Evolutionary conservation across 2,888 invertebrate species (phyloP), one percentile per base, ranked within the genome.

Genomic region (Phortica magna): DNA sequence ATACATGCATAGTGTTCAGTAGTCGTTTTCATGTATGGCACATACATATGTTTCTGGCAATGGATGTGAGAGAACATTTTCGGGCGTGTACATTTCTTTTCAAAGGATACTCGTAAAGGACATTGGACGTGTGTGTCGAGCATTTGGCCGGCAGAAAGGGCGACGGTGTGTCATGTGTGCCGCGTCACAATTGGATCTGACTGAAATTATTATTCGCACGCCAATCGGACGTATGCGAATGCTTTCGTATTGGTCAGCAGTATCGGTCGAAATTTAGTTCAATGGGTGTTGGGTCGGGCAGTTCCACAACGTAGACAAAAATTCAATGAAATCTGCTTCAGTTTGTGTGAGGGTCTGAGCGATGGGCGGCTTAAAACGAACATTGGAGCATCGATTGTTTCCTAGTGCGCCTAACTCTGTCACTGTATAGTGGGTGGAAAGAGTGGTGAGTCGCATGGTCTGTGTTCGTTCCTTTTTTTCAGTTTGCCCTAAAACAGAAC

Each of bases 181-280:
- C 31, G 31, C 48, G 48, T 14, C 48, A 48, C 48, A 48, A 48
- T 48, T 48, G 48, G 48, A 48, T 9, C 48, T 14, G 14, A 14
- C 9, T 0, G 9, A 48, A 48, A 12, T 9, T 48, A 14, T 48
- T 48, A 12, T 19, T 59, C 59, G 59, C 59, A 59, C 59, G 19
- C 59, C 59, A 59, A 59, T 59, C 59, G 59, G 14, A 59, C 19
- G 59, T n/a, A 48, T 48, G n/a, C 59, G 59, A 17, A 17, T 59
- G n/a, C 19, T 59, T 59, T n/a, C 19, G 17, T 7, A 59, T 59
- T 59, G 59, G 59, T 59, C 59, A 59, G 59, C 59, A 59, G 6
- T 19, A 59, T 59, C n/a, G 59, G 59, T 19, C n/a, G 59, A 59
- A 19, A 2, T 59, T 17, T 2, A 10, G 17, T 59, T 48, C 2